Conservation (phyloP, 2,797 vertebrate species). For the Stomatorhinus walkeri region DNA sequence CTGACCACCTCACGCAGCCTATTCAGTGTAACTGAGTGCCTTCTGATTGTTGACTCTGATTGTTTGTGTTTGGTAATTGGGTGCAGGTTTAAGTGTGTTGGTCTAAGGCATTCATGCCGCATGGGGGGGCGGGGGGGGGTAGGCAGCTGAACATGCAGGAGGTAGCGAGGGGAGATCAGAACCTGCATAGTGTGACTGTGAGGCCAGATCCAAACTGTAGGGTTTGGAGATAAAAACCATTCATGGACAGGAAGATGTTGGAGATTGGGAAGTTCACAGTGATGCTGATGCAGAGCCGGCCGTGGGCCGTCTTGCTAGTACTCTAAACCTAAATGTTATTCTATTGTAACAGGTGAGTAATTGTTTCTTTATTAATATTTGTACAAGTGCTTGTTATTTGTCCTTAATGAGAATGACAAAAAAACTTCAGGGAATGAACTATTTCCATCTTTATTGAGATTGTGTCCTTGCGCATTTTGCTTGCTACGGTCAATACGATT, state of each 20-base stretch:
- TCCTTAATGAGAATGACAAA: neutral
- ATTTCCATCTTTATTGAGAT: neutral
- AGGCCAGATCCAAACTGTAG: neutral
- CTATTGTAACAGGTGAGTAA: neutral
- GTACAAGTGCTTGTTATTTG: neutral
- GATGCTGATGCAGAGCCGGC: neutral
- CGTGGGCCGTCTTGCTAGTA: neutral
- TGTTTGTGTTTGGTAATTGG: slow-evolving; percentile 1
- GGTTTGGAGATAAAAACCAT: neutral
- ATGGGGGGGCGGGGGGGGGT: neutral
- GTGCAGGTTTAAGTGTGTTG: neutral
- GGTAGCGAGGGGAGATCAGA: neutral
- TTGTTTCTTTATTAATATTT: neutral
- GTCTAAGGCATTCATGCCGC: neutral
- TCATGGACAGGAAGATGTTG: neutral
- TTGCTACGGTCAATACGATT: neutral
- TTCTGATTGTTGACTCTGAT: neutral
- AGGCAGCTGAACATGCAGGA: neutral
- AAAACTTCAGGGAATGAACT: neutral
- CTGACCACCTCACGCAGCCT: neutral
- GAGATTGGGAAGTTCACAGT: neutral
- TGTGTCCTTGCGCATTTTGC: neutral
- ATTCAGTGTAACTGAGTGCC: neutral
- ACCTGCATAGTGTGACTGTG: neutral
- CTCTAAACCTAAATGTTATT: neutral